These are phyloP conservation scores for Pseudachorutes palmiensis DNA, from an alignment of 1,140 invertebrate genomes.

Conservation along the genomic window DNA sequence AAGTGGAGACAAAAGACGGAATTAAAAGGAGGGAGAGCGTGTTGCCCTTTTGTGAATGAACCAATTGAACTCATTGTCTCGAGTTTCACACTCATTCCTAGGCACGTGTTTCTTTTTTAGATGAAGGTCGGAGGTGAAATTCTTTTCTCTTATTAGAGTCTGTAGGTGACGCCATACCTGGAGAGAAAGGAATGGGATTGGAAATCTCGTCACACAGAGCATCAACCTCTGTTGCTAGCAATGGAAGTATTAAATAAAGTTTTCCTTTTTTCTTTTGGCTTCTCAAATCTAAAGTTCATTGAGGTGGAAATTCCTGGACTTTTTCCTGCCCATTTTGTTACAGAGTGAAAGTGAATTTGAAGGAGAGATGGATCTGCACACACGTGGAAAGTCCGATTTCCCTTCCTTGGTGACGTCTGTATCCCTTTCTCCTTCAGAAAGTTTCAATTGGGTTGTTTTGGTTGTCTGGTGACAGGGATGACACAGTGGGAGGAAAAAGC, in stretches of 20 bases:
- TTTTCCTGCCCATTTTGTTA: not conserved
- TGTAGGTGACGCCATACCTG: no score
- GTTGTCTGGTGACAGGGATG: not conserved
- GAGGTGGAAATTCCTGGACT: not conserved
- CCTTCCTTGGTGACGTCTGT: not conserved
- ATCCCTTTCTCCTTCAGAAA: not conserved
- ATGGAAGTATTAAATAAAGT: slow-evolving; percentile 11
- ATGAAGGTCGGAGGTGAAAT: not conserved
- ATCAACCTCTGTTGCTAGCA: not conserved
- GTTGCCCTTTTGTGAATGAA: not conserved
- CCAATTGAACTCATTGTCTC: not conserved
- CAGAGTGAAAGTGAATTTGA: not conserved
- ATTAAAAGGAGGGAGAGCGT: not conserved
- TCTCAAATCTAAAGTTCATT: slow-evolving; percentile 5
- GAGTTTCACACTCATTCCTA: not conserved
- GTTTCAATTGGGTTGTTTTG: slow-evolving; percentile 9
- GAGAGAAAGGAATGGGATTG: not conserved
- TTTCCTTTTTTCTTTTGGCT: not conserved
- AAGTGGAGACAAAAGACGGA: not conserved
- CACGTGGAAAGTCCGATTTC: not conserved
- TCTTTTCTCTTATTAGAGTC: no score
- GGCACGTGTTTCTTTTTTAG: not conserved
- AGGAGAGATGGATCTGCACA: not conserved
- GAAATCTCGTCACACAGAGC: not conserved
- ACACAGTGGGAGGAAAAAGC: not conserved